Evolutionary conservation across 2,113 vertebrate genomes (phyloP), one percentile per base, ranked within the genome.

Genomic region (Varanus komodoensis): DNA sequence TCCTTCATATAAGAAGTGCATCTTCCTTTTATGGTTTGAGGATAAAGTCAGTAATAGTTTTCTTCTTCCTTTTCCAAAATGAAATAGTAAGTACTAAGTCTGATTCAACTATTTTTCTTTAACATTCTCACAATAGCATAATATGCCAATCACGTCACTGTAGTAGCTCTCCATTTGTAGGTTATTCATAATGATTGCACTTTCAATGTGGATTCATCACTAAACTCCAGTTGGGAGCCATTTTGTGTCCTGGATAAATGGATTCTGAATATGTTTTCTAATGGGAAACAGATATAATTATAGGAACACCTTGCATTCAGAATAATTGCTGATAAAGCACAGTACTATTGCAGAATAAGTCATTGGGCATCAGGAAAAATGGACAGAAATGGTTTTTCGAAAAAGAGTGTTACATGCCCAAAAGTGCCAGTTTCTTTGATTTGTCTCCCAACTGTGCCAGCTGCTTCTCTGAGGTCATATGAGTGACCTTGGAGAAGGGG

Each of bases 251-350:
- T 71, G 82, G 83, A 86, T 44, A 29, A 77, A 50, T 80, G 79
- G 67, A 29, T 3, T 50, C 87, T 38, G 57, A 91, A 88, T 32
- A 23, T 8, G 88, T 11, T 23, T 54, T 93, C 91, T 88, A 73
- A 15, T 4, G 3, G 0, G 48, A 0, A 86, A 86, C 29, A 25
- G 4, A 29, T 92, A 19, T 19, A 81, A 74, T 82, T 90, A 82
- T 11, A 50, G 68, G 78, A 87, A 23, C 8, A 91, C 19, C 8
- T 78, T 82, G 19, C 4, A 57, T 50, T 90, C 79, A 68, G 15
- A 86, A 23, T 73, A 71, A n/a, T 32, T 68, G 6, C 34, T 25
- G 6, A 38, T 17, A n/a, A 8, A 90, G 48, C 2, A 87, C 0
- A n/a, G 44, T 79, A 89, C 27, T n/a, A 67, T 73, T 85, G 12